phyloP scores from a whole-genome alignment of 2,113 vertebrate species.

The Hemiprocne comata region DNA sequence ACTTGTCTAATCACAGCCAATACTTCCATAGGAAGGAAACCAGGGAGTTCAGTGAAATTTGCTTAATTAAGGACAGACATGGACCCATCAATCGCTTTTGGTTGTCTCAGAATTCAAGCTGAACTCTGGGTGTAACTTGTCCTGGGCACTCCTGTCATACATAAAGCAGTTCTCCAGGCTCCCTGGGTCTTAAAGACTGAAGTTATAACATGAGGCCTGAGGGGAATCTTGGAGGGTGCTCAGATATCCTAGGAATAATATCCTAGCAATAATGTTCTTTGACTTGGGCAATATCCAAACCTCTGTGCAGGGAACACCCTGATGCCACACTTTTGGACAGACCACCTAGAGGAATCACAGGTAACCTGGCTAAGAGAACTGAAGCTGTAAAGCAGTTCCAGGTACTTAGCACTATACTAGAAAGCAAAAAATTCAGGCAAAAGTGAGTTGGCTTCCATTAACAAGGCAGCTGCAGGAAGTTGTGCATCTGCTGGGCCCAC shows the following conservation, averaged over 20 bases:
- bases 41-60: background rate
- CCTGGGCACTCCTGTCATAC: background rate
- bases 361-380: background rate
- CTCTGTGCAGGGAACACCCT: background rate
- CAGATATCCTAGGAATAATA: background rate
- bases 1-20: background rate
- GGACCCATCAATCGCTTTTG: background rate
- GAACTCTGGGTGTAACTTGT: background rate
- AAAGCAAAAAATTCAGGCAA: background rate
- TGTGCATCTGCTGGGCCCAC: background rate
- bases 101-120: background rate
- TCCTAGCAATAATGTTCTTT: background rate
- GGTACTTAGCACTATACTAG: background rate
- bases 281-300: background rate
- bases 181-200: background rate
- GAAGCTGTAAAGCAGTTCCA: background rate
- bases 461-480: background rate
- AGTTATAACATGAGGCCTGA: background rate
- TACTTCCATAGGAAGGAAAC: background rate
- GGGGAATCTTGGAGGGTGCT: background rate
- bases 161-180: background rate
- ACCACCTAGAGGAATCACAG: accelerated
- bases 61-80: background rate
- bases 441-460: background rate
- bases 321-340: background rate